Evolutionary conservation across 2,888 invertebrate genomes (phyloP), one percentile per base, ranked within the genome.

Genomic region (Drosophila lacicola): DNA sequence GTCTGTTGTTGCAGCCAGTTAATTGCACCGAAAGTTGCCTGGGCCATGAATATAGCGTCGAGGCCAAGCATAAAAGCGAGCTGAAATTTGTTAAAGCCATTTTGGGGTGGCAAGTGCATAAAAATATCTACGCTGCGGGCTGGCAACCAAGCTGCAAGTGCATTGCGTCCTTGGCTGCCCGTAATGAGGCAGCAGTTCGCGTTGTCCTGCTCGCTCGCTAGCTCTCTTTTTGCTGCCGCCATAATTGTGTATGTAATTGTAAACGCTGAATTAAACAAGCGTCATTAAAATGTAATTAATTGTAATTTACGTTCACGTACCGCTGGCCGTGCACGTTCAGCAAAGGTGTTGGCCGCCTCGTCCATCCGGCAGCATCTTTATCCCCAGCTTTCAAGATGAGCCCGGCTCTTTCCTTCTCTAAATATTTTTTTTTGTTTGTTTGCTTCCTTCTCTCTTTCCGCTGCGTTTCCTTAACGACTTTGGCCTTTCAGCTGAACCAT

Each of bases 271-370:
- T 89, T 90, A 90, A 90, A 87, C 88, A 90, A 86, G 88, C 90
- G 90, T 88, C 89, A 91, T 90, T 90, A 90, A 90, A 90, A 90
- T 90, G 89, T 90, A 90, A 90, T 91, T 91, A 90, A 89, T 89
- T 89, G 89, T 88, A 90, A 89, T 91, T 89, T 83, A 89, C 90
- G 82, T 89, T 82, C 74, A 81, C 78, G 88, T 83, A 61, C 64
- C 70, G 57, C 58, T 72, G 74, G 58, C 64, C 66, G 42, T 3
- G 41, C 57, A 58, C 67, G 65, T 69, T 63, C 62, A 55, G 47
- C 41, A 67, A 80, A 88, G 80, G 86, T 82, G 80, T 74, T 77
- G 67, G 64, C 47, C 73, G 19, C 50, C 50, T n/a, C 55, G 33
- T 55, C 55, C 64, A 49, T 55, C 53, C 41, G 47, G 64, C 51